Base-by-base conservation (phyloP, 2,888 invertebrate genomes). In the Heliconius charithonia region DNA sequence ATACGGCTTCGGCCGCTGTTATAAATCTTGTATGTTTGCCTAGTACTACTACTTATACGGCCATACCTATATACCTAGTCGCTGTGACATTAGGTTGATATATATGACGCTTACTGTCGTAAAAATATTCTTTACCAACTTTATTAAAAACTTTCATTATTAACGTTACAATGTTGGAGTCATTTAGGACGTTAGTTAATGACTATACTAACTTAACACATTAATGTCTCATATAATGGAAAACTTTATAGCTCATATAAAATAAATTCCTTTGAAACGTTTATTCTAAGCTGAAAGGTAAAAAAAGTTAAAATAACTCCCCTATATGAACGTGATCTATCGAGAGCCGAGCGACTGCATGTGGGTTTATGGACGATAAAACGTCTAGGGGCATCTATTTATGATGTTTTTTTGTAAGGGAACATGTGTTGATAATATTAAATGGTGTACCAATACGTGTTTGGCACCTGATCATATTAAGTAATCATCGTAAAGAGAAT, bases 281-380 rank as follows among this genome's bases (percentile, higher is more conserved):
- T 76, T 66, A 77, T 82, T 80, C 71, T 75, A 81, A 81, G 77
- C 71, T 51, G 74, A 80, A 75, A 77, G 67, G 65, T 70, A 74
- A 84, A 82, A 78, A 70, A 76, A 62, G 22, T 27, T 86, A 86
- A 88, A 85, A 83, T 81, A 86, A 86, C 86, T 88, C 87, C 88
- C 88, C 86, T 83, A 83, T 82, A 86, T 84, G 87, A 87, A 90
- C 89, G 90, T 91, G 91, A 92, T 89, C 87, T 91, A 92, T 91
- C 87, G 90, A 85, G 85, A 86, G 87, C 78, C 79, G 82, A 87
- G 88, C 88, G 89, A 88, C 88, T 87, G 88, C 90, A 90, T 89
- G 89, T 89, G 90, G 88, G 89, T 92, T 93, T 92, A 92, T 91
- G 87, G 91, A 86, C 93, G 90, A 92, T 94, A 92, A 92, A 93